Evolutionary conservation across 2,888 invertebrate species (phyloP).

Genomic region (Rhingia campestris): DNA sequence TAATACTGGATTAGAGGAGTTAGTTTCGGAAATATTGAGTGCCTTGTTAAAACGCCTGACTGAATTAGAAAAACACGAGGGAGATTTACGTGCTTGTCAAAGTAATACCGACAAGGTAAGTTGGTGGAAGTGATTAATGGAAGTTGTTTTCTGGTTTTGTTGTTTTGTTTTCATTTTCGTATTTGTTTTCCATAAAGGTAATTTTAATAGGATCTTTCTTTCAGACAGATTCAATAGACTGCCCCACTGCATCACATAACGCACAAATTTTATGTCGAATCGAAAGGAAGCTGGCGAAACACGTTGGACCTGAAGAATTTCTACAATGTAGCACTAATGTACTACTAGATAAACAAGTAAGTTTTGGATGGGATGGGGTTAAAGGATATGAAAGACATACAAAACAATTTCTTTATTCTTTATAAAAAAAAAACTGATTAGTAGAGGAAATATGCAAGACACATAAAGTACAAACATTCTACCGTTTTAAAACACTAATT

Average conservation of each 20-base stretch:
- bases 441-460: too few species aligned
- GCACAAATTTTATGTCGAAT: slow-evolving; percentile 82
- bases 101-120: slow-evolving; percentile 80
- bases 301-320: slow-evolving; percentile 82
- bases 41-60: slow-evolving; percentile 83
- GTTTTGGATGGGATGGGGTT: slow-evolving; percentile 6
- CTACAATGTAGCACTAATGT: slow-evolving; percentile 82
- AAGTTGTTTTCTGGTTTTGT: slow-evolving; percentile 28
- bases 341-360: slow-evolving; percentile 82
- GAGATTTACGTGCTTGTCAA: slow-evolving; percentile 82
- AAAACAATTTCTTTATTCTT: too few species aligned
- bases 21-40: slow-evolving; percentile 83
- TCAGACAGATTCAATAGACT: slow-evolving; percentile 78
- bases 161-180: slow-evolving; percentile 21
- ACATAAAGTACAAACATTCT: too few species aligned
- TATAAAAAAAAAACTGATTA: too few species aligned
- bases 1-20: slow-evolving; percentile 81
- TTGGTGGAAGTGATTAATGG: slow-evolving; percentile 44
- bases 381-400: too few species aligned
- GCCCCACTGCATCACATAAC: slow-evolving; percentile 82
- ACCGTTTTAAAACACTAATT: too few species aligned
- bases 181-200: not conserved
- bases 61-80: slow-evolving; percentile 83
- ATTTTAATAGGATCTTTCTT: slow-evolving; percentile 43
- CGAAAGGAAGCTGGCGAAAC: slow-evolving; percentile 82